phyloP scores from a whole-genome alignment of 2,113 vertebrate species.

The Laticauda colubrina region DNA sequence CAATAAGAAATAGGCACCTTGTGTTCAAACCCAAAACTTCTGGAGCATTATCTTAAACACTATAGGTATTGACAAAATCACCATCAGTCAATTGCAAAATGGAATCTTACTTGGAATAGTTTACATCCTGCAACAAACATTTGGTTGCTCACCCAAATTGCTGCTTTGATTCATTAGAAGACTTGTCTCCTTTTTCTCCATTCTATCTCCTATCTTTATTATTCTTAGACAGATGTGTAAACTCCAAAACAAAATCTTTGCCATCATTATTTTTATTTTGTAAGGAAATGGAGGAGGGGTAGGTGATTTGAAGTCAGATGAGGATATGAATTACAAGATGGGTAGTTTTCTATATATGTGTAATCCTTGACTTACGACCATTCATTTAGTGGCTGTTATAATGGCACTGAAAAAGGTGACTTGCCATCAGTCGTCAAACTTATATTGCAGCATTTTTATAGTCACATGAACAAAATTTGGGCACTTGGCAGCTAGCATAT shows the following conservation, averaged over 20 bases:
- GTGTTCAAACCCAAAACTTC: not conserved
- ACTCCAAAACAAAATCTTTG: not conserved
- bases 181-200: not conserved
- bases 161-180: not conserved
- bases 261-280: not conserved
- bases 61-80: not conserved
- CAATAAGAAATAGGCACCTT: not conserved
- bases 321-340: not conserved
- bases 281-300: not conserved
- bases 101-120: not conserved
- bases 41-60: not conserved
- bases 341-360: not conserved
- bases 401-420: not conserved
- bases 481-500: not conserved
- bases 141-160: not conserved
- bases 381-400: not conserved
- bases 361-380: not conserved
- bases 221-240: not conserved
- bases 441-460: not conserved
- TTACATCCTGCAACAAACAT: not conserved
- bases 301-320: not conserved
- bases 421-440: not conserved
- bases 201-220: not conserved
- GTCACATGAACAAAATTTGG: not conserved
- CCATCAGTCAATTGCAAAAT: not conserved